Evolutionary conservation across 2,113 vertebrate genomes (phyloP).

Genomic region (Meriones unguiculatus): DNA sequence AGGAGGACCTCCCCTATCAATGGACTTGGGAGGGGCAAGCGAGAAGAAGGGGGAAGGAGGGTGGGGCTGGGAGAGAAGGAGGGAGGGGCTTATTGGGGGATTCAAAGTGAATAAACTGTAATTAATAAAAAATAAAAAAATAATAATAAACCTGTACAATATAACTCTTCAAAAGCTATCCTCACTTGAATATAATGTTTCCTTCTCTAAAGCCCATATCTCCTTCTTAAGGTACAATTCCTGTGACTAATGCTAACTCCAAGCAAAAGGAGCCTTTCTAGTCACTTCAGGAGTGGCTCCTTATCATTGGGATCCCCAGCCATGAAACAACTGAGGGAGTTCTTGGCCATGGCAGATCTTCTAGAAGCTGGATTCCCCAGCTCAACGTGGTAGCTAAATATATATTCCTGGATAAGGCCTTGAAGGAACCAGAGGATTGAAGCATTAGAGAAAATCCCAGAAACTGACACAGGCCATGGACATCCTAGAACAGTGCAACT

Average conservation of each 20-base stretch:
- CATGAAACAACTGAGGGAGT: not conserved
- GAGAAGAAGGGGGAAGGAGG: too few relatives aligned
- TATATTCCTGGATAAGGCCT: not conserved
- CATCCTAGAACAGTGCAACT: not conserved
- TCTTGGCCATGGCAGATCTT: not conserved
- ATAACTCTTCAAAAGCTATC: not conserved
- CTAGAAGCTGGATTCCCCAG: not conserved
- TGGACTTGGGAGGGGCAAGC: too few relatives aligned
- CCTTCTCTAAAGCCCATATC: not conserved
- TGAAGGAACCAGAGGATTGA: not conserved
- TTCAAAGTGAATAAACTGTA: too few relatives aligned
- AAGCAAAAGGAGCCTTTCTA: not conserved
- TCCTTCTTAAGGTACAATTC: not conserved
- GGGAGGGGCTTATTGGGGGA: too few relatives aligned
- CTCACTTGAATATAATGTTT: not conserved
- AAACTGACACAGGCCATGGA: not conserved
- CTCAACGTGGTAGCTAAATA: not conserved
- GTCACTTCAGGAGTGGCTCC: not conserved
- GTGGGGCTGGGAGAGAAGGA: too few relatives aligned
- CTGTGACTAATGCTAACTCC: not conserved
- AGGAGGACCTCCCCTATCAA: too few relatives aligned
- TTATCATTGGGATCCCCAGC: not conserved
- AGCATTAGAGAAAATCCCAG: too few relatives aligned
- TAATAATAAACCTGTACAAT: too few relatives aligned
- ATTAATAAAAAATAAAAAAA: too few relatives aligned